phyloP scores from a whole-genome alignment of 2,797 vertebrate genomes.

The Atherinosoma microstoma region DNA sequence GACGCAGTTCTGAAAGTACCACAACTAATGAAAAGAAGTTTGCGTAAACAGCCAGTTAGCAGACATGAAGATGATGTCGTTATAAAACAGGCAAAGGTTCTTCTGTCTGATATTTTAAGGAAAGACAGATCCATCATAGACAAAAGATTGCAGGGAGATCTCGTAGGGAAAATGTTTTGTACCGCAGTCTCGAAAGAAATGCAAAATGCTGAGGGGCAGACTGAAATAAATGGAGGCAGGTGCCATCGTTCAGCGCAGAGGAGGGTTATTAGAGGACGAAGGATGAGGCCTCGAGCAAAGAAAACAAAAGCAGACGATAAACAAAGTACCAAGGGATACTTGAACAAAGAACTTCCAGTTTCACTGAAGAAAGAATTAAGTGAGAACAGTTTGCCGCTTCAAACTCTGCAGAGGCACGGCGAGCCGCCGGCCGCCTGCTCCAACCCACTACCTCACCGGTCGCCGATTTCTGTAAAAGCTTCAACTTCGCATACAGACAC shows the following conservation, averaged over 20 bases:
- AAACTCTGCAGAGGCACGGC: slow-evolving; percentile 26
- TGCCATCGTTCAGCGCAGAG: slow-evolving; percentile 11
- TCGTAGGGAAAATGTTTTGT: slow-evolving; percentile 25
- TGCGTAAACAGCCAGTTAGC: slow-evolving; percentile 20
- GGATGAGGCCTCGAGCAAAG: slow-evolving; percentile 37
- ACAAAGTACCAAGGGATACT: slow-evolving; percentile 37
- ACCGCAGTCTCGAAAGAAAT: slow-evolving; percentile 24
- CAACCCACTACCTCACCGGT: slow-evolving; percentile 66
- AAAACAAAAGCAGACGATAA: slow-evolving; percentile 53
- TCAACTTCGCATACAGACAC: slow-evolving; percentile 51
- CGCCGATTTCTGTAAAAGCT: slow-evolving; percentile 52
- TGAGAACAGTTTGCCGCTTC: slow-evolving; percentile 29
- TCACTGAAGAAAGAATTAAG: slow-evolving; percentile 13
- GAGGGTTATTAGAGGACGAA: slow-evolving; percentile 37
- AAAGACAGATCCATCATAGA: slow-evolving; percentile 55
- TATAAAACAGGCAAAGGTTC: slow-evolving; percentile 79
- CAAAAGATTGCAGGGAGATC: slow-evolving; percentile 35
- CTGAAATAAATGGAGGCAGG: slow-evolving; percentile 42
- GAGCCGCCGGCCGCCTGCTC: slow-evolving; percentile 45
- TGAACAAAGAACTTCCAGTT: slow-evolving; percentile 22
- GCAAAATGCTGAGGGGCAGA: slow-evolving; percentile 24
- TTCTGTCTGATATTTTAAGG: slow-evolving; percentile 81
- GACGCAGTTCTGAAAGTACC: slow-evolving; percentile 15
- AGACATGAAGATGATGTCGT: slow-evolving; percentile 64
- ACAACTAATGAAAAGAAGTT: slow-evolving; percentile 18